Percentiles rank a stretch among this genome's conserved stretches.
phyloP scores from a whole-genome alignment of 2,113 vertebrate species.

The Bubo scandiacus region DNA sequence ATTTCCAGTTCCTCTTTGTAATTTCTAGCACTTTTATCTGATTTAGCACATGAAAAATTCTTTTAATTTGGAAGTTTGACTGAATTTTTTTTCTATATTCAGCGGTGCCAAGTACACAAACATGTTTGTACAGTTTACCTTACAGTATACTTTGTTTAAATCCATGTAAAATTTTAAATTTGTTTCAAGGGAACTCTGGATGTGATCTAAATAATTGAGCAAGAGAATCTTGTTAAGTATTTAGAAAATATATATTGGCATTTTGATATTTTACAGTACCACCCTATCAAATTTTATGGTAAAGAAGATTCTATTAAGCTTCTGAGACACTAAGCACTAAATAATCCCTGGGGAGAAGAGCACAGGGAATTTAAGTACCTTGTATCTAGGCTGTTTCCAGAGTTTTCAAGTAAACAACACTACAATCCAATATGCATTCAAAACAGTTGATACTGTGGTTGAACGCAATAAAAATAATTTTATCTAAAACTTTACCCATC shows the following conservation, averaged over 20 bases:
- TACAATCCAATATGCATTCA: neutral
- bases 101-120: neutral
- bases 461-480: neutral
- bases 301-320: slow-evolving; percentile 37
- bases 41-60: neutral
- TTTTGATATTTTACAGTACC: slow-evolving; percentile 33
- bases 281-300: slow-evolving; percentile 49
- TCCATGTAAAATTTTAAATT: slow-evolving; percentile 24
- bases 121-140: neutral
- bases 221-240: slow-evolving; percentile 58
- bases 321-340: slow-evolving; percentile 18
- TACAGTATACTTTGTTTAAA: slow-evolving; percentile 16
- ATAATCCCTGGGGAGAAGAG: neutral
- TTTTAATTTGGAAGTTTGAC: slow-evolving; percentile 3
- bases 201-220: slow-evolving; percentile 64
- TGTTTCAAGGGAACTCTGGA: slow-evolving; percentile 21
- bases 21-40: neutral
- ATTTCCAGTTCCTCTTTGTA: neutral
- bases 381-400: neutral
- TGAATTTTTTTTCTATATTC: neutral
- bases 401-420: neutral
- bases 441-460: neutral
- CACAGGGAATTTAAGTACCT: neutral
- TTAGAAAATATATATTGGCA: slow-evolving; percentile 52
- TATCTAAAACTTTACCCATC: neutral